Conservation (phyloP, 2,797 vertebrate species). For the Tinamus major region DNA sequence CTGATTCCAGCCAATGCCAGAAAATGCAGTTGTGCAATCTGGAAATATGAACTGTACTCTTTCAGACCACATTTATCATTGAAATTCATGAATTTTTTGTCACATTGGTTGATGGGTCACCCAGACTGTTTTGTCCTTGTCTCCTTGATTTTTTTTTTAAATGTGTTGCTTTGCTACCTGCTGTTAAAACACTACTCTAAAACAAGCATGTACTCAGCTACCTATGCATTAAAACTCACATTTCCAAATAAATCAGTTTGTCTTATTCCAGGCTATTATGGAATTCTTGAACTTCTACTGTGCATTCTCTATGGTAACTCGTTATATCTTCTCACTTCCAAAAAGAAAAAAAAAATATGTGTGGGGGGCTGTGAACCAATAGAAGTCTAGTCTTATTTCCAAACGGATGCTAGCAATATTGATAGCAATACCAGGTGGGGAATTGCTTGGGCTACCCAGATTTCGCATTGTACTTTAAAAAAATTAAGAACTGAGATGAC, state of each 20-base stretch:
- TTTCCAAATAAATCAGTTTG: background rate
- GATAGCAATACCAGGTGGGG: background rate
- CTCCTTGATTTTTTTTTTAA: background rate
- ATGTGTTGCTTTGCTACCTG: background rate
- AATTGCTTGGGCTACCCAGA: background rate
- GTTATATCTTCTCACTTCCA: background rate
- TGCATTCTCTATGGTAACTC: background rate
- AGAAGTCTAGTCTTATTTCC: background rate
- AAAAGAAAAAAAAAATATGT: background rate
- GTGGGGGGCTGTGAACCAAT: background rate
- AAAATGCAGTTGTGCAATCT: constrained; percentile 40
- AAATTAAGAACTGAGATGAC: background rate
- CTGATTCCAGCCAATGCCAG: constrained; percentile 24
- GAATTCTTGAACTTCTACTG: background rate
- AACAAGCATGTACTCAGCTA: background rate
- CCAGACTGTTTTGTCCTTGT: background rate
- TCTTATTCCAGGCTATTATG: background rate
- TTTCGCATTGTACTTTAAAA: background rate
- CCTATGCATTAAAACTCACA: background rate
- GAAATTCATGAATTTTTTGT: background rate
- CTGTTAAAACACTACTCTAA: background rate
- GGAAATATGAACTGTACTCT: background rate
- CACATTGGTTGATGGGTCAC: accelerated
- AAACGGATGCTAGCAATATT: background rate
- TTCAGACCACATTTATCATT: background rate